Evolutionary conservation across 1,140 invertebrate species (phyloP), one percentile per base, ranked within the genome.

Genomic region (Drosophila mojavensis): DNA sequence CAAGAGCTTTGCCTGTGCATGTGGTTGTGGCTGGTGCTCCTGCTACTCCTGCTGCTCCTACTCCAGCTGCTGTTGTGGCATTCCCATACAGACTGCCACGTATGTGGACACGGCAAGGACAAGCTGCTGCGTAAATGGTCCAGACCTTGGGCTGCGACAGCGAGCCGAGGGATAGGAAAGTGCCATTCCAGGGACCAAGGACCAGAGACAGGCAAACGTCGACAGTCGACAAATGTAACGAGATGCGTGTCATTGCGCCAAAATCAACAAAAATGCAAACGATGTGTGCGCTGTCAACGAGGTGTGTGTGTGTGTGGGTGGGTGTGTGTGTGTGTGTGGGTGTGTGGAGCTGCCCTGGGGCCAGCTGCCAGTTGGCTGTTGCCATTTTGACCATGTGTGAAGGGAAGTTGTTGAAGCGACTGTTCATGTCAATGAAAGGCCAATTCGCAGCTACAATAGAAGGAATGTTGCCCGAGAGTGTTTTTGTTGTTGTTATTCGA

Each of bases 251-350:
- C 83, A 79, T 86, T 83, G 83, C 68, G 83, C 79, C 83, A 86
- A 86, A 86, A 86, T 86, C 83, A 86, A 86, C 83, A 86, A 70
- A 88, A 86, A 86, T 86, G 83, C 83, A 86, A 86, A 86, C 83
- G 84, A 86, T 86, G 83, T 86, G 79, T 79, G 79, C 64, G 71
- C 78, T 79, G 66, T 78, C 69, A 59, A 70, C 71, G 50, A 47
- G 43, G 45, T 48, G 45, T 63, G 58, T 47, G 45, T 30, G 28
- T 33, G 20, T 43, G 64, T 66, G 65, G 15, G 36, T 36, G 5
- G 1, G 17, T 58, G 48, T 13, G 36, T 13, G 13, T 33, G 20
- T 43, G 64, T 63, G 65, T 20, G 36, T 36, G 5, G 4, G 17
- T 58, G 48, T 13, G 26, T 10, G n/a, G 30, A 36, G 6, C 4